Evolutionary conservation across 2,797 vertebrate genomes (phyloP).

Genomic region (Propithecus deckenii): DNA sequence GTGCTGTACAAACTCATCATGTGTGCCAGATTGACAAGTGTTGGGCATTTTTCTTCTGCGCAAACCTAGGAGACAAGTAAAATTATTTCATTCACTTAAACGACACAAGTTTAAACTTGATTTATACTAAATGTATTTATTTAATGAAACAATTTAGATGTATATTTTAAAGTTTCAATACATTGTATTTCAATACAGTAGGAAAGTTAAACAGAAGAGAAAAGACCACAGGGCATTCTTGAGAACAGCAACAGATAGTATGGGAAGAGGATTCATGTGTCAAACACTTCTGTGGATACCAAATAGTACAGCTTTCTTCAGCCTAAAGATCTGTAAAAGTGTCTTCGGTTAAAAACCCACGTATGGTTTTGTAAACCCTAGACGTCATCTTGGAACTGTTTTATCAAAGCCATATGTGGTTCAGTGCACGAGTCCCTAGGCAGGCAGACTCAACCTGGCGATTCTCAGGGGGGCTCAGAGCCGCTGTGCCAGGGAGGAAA

Average conservation of each 20-base stretch:
- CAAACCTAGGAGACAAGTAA: conserved; percentile 86
- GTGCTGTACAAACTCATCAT: conserved; percentile 99
- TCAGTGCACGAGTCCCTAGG: neutral
- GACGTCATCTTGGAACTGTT: neutral
- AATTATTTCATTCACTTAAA: neutral
- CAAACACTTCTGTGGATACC: neutral
- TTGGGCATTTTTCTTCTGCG: conserved; percentile 95
- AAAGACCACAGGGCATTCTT: neutral
- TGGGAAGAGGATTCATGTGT: neutral
- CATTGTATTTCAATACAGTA: neutral
- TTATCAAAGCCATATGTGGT: neutral
- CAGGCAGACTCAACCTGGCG: no score
- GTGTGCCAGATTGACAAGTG: conserved; percentile 96
- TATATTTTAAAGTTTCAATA: neutral
- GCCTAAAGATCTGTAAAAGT: neutral
- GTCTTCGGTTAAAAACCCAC: neutral
- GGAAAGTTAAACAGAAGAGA: neutral
- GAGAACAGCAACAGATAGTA: neutral
- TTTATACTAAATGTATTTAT: neutral
- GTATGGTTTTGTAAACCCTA: neutral
- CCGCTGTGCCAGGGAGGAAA: neutral
- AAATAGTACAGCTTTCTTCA: neutral
- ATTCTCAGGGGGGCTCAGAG: neutral
- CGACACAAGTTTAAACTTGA: neutral
- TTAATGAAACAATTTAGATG: neutral